A percentile compares a stretch with the other conserved stretches of the same genome.
Conservation (phyloP, 2,113 vertebrate species). For the Alaudala cheleensis region DNA sequence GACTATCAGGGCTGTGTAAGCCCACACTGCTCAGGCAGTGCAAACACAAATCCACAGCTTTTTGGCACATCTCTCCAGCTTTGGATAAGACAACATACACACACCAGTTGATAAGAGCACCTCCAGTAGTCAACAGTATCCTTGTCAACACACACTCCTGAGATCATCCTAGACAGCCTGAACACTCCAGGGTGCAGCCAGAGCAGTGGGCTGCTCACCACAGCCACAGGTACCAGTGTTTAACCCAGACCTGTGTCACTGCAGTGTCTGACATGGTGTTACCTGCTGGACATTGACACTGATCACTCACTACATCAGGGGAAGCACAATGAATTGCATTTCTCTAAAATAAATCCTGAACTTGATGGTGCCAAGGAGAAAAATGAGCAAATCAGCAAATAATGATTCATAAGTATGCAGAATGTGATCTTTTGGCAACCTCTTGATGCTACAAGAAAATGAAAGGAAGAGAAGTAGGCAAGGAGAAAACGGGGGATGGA, state of each 20-base stretch:
- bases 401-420: not conserved
- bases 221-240: not conserved
- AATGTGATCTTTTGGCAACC: not conserved
- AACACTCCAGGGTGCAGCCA: not conserved
- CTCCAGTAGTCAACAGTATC: not conserved
- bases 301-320: too few species aligned
- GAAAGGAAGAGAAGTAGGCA: not conserved
- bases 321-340: fast-evolving
- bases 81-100: not conserved
- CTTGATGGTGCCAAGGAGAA: not conserved
- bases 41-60: not conserved
- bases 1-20: not conserved
- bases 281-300: not conserved
- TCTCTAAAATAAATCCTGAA: not conserved
- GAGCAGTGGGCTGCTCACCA: not conserved
- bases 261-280: not conserved
- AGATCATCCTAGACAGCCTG: not conserved
- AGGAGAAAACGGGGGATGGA: not conserved
- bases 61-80: not conserved
- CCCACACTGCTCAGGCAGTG: not conserved
- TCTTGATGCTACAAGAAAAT: not conserved
- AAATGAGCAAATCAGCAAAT: not conserved
- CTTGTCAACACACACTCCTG: not conserved
- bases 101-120: not conserved
- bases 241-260: not conserved